phyloP scores from a whole-genome alignment of 1,140 invertebrate genomes.

The Musca domestica region DNA sequence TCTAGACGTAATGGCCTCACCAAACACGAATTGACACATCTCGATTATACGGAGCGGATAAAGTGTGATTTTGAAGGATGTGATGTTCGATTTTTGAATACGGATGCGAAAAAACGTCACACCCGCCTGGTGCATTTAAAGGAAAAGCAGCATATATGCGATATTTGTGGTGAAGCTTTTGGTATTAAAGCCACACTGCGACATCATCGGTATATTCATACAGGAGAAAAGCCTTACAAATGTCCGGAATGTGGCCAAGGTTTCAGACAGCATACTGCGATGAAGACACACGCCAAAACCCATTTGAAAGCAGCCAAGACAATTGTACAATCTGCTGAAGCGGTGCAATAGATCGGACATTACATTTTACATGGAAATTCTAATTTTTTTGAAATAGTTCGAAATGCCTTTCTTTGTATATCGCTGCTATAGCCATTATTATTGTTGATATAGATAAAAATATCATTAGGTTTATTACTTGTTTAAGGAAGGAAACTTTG shows the following conservation, averaged over 20 bases:
- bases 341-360: too few species aligned
- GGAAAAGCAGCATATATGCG: conserved; percentile 7
- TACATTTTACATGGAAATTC: too few species aligned
- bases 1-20: neutral
- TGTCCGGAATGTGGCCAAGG: conserved; percentile 6
- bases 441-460: too few species aligned
- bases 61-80: conserved; percentile 13
- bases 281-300: conserved; percentile 10
- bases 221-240: conserved; percentile 18
- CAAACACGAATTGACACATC: neutral
- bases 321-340: neutral
- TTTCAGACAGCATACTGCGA: conserved; percentile 9
- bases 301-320: conserved; percentile 4
- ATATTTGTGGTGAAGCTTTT: conserved; percentile 14
- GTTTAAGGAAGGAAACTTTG: too few species aligned
- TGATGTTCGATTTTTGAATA: conserved; percentile 8
- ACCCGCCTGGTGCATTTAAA: conserved; percentile 7
- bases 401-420: too few species aligned
- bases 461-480: too few species aligned
- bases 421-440: too few species aligned
- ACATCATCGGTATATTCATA: conserved; percentile 16
- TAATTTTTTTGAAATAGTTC: too few species aligned
- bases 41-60: conserved; percentile 3
- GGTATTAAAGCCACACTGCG: neutral
- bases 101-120: conserved; percentile 1